These are phyloP conservation scores for Trochalopteron elliotii DNA, from an alignment of 2,113 vertebrate species.

Conservation along the genomic window DNA sequence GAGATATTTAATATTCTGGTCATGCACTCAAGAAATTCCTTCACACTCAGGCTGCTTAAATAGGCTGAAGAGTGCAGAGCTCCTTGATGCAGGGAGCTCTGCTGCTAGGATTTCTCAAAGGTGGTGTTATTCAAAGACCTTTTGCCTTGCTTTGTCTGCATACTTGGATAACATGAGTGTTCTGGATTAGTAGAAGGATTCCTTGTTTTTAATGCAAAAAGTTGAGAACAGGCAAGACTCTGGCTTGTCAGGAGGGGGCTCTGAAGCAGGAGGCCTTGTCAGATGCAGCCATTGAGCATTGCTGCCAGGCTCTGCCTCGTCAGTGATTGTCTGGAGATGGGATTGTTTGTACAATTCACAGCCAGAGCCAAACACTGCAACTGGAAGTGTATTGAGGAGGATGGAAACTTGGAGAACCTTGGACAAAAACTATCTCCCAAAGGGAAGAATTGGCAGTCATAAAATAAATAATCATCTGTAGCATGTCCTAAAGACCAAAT, in stretches of 20 bases:
- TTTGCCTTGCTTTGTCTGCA: background rate
- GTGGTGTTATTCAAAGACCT: background rate
- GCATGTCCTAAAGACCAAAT: background rate
- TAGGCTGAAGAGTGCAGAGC: background rate
- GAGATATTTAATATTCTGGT: background rate
- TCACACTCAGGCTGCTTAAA: background rate
- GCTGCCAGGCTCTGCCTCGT: accelerated
- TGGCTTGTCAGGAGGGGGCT: background rate
- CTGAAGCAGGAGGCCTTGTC: background rate
- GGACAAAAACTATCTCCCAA: background rate
- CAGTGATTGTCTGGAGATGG: background rate
- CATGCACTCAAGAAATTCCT: background rate
- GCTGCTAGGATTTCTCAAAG: background rate
- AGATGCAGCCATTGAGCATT: background rate
- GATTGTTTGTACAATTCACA: background rate
- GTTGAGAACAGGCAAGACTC: background rate
- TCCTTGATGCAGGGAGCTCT: background rate
- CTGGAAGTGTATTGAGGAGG: background rate
- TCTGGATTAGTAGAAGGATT: background rate
- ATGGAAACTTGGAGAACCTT: background rate
- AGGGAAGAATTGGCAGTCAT: background rate
- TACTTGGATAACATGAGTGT: background rate
- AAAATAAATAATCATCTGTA: background rate
- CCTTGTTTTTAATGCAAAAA: background rate
- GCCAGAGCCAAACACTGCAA: background rate